phyloP scores from a whole-genome alignment of 2,888 invertebrate genomes.

The Endotricha flammealis region DNA sequence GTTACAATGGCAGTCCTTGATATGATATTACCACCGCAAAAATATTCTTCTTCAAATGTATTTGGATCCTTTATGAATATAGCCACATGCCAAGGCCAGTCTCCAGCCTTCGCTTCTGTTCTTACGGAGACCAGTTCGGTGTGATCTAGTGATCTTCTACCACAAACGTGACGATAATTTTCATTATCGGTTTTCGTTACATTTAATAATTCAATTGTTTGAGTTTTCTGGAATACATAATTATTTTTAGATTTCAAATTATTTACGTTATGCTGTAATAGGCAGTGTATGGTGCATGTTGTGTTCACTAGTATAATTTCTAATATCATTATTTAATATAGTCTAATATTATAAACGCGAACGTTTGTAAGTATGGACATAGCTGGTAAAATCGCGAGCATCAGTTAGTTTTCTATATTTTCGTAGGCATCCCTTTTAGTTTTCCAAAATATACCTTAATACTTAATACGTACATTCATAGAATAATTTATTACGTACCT shows the following conservation, averaged over 20 bases:
- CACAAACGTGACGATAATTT: conserved; percentile 47
- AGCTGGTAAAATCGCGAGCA: too few species aligned
- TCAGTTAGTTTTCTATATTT: too few species aligned
- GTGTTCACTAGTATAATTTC: too few species aligned
- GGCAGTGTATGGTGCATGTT: too few species aligned
- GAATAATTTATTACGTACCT: too few species aligned
- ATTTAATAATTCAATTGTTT: conserved; percentile 39
- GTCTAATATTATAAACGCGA: too few species aligned
- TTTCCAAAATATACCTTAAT: too few species aligned
- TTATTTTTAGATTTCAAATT: neutral
- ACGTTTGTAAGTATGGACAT: too few species aligned
- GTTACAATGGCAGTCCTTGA: conserved; percentile 62
- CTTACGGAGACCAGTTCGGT: conserved; percentile 52
- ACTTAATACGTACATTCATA: too few species aligned
- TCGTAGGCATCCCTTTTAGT: too few species aligned
- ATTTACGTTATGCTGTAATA: too few species aligned
- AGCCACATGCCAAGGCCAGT: conserved; percentile 72
- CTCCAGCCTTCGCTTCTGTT: conserved; percentile 52
- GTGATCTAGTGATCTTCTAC: conserved; percentile 48
- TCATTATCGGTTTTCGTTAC: conserved; percentile 28
- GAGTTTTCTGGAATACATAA: conserved; percentile 32
- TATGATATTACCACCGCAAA: conserved; percentile 63
- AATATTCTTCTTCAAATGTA: conserved; percentile 32
- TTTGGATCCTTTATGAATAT: conserved; percentile 34
- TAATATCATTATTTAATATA: too few species aligned